phyloP scores from a whole-genome alignment of 30 jellyfish, hydroid and myxozoan species.

The Catostylus mosaicus region DNA sequence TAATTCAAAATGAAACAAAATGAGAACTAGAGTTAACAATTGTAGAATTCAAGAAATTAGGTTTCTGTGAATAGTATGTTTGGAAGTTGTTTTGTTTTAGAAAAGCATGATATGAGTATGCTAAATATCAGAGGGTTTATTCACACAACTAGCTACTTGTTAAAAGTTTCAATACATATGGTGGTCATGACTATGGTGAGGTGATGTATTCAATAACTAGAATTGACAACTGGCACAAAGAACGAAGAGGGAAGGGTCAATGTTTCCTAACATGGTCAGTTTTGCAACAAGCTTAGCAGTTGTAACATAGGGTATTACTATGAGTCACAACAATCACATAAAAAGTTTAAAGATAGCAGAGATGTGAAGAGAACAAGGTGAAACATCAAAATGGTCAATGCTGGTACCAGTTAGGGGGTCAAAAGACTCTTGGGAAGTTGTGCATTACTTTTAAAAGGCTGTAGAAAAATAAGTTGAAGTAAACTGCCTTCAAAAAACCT shows the following conservation, averaged over 20 bases:
- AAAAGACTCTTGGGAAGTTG: constrained; percentile 60
- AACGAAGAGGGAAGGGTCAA: no score
- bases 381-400: constrained; percentile 37
- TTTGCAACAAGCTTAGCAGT: not conserved
- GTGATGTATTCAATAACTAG: not conserved
- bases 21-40: no score
- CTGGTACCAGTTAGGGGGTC: constrained; percentile 80
- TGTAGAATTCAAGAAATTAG: no score
- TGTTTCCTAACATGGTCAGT: no score
- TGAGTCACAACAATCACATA: not conserved
- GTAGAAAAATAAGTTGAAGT: no score
- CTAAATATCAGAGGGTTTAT: not conserved
- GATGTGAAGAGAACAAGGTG: constrained; percentile 38
- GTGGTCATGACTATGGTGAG: constrained; percentile 5
- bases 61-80: no score
- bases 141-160: not conserved
- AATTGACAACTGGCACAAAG: no score
- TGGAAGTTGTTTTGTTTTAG: no score
- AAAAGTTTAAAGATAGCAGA: not conserved
- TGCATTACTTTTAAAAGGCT: constrained; percentile 26
- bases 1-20: no score
- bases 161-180: not conserved
- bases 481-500: no score
- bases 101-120: not conserved
- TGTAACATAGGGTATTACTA: not conserved